Base-by-base conservation (phyloP, 2,113 vertebrate genomes). In the Phalacrocorax pelagicus region DNA sequence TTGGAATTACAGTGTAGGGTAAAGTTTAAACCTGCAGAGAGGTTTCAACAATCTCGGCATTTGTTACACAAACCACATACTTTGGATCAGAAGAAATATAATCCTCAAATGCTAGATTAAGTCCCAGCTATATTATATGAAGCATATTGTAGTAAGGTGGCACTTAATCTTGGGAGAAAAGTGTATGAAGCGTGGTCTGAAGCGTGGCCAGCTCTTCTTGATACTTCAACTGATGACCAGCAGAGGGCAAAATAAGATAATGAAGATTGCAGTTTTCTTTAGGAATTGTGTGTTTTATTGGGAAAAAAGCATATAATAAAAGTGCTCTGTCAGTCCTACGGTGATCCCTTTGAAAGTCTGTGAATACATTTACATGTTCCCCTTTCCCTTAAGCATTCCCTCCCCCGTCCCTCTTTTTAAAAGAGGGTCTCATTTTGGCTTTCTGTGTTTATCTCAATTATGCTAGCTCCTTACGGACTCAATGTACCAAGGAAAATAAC, bases 231-330 rank as follows among this genome's bases (percentile, higher is more conserved):
- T 71, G 58, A 46, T 81, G 92, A 90, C 96, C 97, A 96, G 95
- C 91, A 97, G 97, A 90, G 96, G 97, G 97, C 96, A 96, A 95
- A 97, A 78, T 63, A 89, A 90, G 51, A 13, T 58, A 66, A 54
- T 16, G 20, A 62, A 82, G 36, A 36, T 11, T 34, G 52, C 5
- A 10, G 19, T 72, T 93, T 81, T 62, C 29, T 52, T 34, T 21
- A 49, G 83, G 24, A 79, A 27, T 47, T 73, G 7, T 46, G 62
- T 57, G 12, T 51, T 83, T 63, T 65, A 19, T 61, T 54, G 63
- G 42, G 46, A 67, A 63, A 30, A 92, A 92, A 81, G 34, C 34
- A 32, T 49, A 5, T n/a, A 46, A 58, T 32, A 20, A 6, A 86
- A 79, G 72, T 47, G 61, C 52, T 84, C 32, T 63, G 10, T 86